These are phyloP conservation scores for Helicorthomorpha holstii DNA, from an alignment of 1,140 invertebrate genomes.

Conservation along the genomic window DNA sequence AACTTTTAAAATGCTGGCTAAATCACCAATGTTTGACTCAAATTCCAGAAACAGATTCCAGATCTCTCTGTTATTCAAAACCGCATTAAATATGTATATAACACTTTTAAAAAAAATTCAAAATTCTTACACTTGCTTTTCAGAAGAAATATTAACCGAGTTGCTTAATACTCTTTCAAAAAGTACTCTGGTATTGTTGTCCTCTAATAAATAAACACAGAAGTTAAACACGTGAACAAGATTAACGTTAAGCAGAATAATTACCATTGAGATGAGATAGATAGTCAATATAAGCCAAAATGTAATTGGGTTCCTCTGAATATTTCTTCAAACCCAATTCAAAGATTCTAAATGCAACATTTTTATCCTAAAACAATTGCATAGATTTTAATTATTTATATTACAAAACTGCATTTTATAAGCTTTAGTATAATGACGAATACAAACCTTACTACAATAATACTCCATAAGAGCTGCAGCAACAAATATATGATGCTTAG, in stretches of 20 bases:
- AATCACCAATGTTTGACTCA: conserved; percentile 94
- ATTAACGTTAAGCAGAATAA: conserved; percentile 11
- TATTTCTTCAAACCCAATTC: conserved; percentile 96
- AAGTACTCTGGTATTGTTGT: conserved; percentile 94
- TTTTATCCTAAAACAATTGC: conserved; percentile 53
- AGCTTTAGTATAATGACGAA: not conserved
- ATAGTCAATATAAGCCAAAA: conserved; percentile 91
- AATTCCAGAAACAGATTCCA: conserved; percentile 98
- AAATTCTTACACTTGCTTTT: conserved; percentile 69
- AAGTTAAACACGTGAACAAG: not conserved
- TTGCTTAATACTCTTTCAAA: conserved; percentile 91
- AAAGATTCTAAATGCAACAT: conserved; percentile 95
- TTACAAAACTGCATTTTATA: not conserved
- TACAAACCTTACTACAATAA: conserved; percentile 75
- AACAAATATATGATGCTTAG: conserved; percentile 84
- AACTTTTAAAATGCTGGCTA: conserved; percentile 95
- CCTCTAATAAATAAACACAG: conserved; percentile 46
- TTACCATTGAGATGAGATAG: conserved; percentile 91
- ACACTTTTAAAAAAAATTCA: conserved; percentile 1
- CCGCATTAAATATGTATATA: not conserved
- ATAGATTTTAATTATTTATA: not conserved
- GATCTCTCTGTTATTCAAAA: conserved; percentile 52
- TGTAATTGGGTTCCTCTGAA: conserved; percentile 81
- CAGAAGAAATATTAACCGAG: conserved; percentile 73
- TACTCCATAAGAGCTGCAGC: conserved; percentile 98